Evolutionary conservation across 2,888 invertebrate genomes (phyloP), one percentile per base, ranked within the genome.

Genomic region (Scelioninae gen. 2): DNA sequence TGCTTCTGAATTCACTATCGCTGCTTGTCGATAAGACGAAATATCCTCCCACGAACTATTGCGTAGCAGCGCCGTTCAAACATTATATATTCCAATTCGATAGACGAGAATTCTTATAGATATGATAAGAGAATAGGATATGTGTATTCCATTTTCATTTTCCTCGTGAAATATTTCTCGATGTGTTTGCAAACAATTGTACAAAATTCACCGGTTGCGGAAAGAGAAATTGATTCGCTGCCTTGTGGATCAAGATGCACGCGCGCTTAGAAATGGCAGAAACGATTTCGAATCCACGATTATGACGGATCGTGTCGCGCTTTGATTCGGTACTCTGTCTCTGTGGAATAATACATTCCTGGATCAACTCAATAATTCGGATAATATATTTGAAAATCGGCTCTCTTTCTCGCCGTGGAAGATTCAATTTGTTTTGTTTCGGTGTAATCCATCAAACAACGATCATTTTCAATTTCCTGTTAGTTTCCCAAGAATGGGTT

Each of bases 71-170:
- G 52, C 57, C 68, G 72, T 74, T 77, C 72, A 73, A 50, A 61
- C 71, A 76, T 80, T 80, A 78, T 79, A 78, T 77, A 81, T 81
- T 80, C 78, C 79, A 78, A 81, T 80, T 80, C 79, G 79, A 81
- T 79, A 78, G 78, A 81, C 78, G 79, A 79, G 76, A 78, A 78
- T 80, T 78, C 77, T 76, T 78, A 76, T 72, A 75, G 77, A 57
- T 76, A 75, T 76, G 81, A 81, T 80, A 81, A 78, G 78, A 81
- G 78, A 81, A 81, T 79, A 77, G 79, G 72, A 15, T 1, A 74
- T 74, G 69, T 76, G 78, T 75, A 22, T 35, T 78, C 60, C 52
- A 60, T 71, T 63, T 52, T 46, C 25, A 45, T 45, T 28, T 15
- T 64, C 13, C 19, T 18, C 3, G 2, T 22, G 48, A 64, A 57